Conservation (phyloP, 1,140 invertebrate species). For the Drosophila sturtevanti region DNA sequence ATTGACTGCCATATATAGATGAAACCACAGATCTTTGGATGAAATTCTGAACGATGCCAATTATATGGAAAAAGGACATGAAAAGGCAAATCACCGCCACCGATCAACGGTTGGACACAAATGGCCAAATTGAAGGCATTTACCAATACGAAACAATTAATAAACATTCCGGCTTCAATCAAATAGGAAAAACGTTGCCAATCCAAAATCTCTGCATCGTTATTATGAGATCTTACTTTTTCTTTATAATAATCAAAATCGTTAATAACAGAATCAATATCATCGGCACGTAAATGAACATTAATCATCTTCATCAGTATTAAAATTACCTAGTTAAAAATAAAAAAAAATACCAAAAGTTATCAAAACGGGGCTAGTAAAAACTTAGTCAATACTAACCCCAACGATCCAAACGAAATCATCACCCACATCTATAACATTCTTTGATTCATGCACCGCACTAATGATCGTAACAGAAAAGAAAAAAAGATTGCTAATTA, state of each 20-base stretch:
- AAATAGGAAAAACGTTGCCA: slow-evolving; percentile 57
- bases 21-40: slow-evolving; percentile 29
- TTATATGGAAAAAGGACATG: slow-evolving; percentile 50
- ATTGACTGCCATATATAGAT: slow-evolving; percentile 47
- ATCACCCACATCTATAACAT: slow-evolving; percentile 52
- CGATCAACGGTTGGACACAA: slow-evolving; percentile 44
- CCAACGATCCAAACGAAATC: slow-evolving; percentile 57
- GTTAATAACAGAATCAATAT: slow-evolving; percentile 57
- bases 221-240: slow-evolving; percentile 10
- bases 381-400: slow-evolving; percentile 24
- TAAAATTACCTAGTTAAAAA: slow-evolving; percentile 20
- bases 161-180: slow-evolving; percentile 27
- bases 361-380: too few relatives aligned
- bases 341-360: neutral
- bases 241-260: slow-evolving; percentile 42
- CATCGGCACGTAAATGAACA: slow-evolving; percentile 20
- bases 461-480: slow-evolving; percentile 12
- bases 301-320: slow-evolving; percentile 44
- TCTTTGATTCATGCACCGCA: slow-evolving; percentile 48
- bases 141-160: slow-evolving; percentile 18
- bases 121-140: slow-evolving; percentile 51
- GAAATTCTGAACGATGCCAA: slow-evolving; percentile 31
- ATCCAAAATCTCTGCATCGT: slow-evolving; percentile 31
- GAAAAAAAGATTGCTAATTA: slow-evolving; percentile 31
- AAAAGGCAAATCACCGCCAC: slow-evolving; percentile 37